phyloP scores from a whole-genome alignment of 2,113 vertebrate species.

The Tragelaphus strepsiceros region DNA sequence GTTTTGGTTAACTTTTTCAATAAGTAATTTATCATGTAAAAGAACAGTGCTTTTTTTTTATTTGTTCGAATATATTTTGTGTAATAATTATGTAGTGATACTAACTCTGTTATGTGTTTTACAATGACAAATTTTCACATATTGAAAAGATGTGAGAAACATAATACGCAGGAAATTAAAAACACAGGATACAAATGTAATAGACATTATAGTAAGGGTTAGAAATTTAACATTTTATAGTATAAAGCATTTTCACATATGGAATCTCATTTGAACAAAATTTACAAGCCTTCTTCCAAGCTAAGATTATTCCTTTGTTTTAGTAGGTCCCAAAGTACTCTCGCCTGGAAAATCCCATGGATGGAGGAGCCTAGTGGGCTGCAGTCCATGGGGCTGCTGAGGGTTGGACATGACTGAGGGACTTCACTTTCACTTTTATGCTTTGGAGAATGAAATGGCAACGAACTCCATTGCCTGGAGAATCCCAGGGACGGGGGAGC shows the following conservation, averaged over 20 bases:
- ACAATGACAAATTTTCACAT: not conserved
- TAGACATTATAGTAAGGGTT: not conserved
- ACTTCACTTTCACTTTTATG: too few species aligned
- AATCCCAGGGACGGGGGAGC: too few species aligned
- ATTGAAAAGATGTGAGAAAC: constrained; percentile 1
- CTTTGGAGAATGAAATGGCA: too few species aligned
- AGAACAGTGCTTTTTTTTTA: not conserved
- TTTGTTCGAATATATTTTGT: not conserved
- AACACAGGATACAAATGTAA: not conserved
- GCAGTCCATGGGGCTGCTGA: too few species aligned
- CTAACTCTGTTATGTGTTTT: not conserved
- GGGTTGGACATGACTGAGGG: too few species aligned
- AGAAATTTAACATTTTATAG: constrained; percentile 17
- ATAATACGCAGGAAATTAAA: constrained; percentile 29
- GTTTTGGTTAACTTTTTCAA: not conserved
- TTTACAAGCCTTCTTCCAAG: not conserved
- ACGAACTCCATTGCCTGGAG: too few species aligned
- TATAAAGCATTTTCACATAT: not conserved
- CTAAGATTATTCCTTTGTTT: constrained; percentile 14
- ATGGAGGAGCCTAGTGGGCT: too few species aligned
- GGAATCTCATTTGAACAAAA: not conserved
- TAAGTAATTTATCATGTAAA: constrained; percentile 11
- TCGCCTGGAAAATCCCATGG: too few species aligned
- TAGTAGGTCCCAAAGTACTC: not conserved
- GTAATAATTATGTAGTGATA: constrained; percentile 8